phyloP scores from a whole-genome alignment of 2,888 invertebrate species.

The Penaeus monodon region DNA sequence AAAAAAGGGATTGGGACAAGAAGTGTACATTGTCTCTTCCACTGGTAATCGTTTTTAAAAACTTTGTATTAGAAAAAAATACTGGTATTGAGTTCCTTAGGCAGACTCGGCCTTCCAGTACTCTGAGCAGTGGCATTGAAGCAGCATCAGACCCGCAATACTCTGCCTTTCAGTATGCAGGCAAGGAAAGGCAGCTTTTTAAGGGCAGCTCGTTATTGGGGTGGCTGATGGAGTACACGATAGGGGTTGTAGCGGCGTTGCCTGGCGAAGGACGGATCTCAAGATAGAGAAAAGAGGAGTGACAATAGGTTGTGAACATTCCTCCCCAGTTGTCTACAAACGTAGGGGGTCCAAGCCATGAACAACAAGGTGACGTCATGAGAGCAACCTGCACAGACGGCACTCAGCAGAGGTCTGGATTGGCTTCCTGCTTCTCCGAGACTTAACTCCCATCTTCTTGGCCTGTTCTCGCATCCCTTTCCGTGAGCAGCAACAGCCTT shows the following conservation, averaged over 20 bases:
- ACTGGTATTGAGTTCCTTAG: no score
- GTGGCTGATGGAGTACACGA: constrained; percentile 67
- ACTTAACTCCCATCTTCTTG: constrained; percentile 66
- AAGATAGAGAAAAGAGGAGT: constrained; percentile 65
- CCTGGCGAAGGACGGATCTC: constrained; percentile 70
- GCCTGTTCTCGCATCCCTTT: constrained; percentile 67
- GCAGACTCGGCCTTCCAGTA: no score
- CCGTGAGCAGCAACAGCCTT: constrained; percentile 67
- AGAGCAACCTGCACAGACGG: constrained; percentile 66
- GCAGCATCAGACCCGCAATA: no score
- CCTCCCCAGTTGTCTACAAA: constrained; percentile 67
- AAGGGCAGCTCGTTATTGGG: constrained; percentile 66
- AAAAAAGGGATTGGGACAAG: no score
- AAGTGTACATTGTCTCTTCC: no score
- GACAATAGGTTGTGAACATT: constrained; percentile 62
- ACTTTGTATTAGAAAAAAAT: no score
- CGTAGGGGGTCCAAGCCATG: constrained; percentile 68
- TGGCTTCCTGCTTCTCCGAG: constrained; percentile 57
- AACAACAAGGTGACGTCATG: constrained; percentile 66
- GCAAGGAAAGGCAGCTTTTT: constrained; percentile 58
- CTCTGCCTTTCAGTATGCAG: no score
- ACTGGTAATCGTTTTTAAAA: no score
- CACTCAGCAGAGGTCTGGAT: constrained; percentile 65
- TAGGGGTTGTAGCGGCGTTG: constrained; percentile 69
- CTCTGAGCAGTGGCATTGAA: no score